Conservation (phyloP, 2,113 vertebrate genomes). For the Labeo catla region DNA sequence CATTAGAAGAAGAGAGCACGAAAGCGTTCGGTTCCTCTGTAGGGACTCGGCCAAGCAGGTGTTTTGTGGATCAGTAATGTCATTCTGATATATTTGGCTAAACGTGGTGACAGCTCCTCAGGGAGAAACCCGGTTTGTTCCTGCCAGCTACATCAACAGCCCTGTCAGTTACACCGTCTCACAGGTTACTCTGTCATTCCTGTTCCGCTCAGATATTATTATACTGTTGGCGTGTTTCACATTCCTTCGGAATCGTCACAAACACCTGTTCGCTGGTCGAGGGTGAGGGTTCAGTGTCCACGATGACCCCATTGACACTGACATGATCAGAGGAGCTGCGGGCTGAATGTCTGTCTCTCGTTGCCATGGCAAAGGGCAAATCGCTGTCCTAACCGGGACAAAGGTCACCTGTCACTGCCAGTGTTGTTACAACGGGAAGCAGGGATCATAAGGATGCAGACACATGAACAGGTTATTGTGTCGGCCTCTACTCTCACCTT, state of each 20-base stretch:
- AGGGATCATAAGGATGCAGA: constrained; percentile 23
- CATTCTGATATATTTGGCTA: constrained; percentile 57
- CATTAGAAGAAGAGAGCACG: not conserved
- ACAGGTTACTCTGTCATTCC: constrained; percentile 47
- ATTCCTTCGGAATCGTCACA: constrained; percentile 27
- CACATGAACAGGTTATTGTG: constrained; percentile 4
- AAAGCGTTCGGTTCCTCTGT: constrained; percentile 14
- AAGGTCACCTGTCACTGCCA: constrained; percentile 49
- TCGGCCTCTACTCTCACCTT: not conserved
- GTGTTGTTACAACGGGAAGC: not conserved
- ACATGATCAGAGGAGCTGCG: constrained; percentile 41
- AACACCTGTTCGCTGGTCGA: constrained; percentile 15
- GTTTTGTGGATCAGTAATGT: constrained; percentile 54
- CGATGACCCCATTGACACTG: constrained; percentile 47
- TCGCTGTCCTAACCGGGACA: constrained; percentile 34
- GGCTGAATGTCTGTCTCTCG: constrained; percentile 36
- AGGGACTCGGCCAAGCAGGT: constrained; percentile 49
- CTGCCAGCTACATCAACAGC: constrained; percentile 46
- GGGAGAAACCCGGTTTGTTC: constrained; percentile 49
- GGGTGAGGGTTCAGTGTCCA: constrained; percentile 34
- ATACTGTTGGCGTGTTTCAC: not conserved
- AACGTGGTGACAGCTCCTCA: constrained; percentile 50
- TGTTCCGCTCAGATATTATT: constrained; percentile 37
- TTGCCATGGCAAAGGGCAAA: constrained; percentile 39
- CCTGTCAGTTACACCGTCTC: constrained; percentile 55